Conservation (phyloP, 2,888 invertebrate species). For the Drosophila nigricruria region DNA sequence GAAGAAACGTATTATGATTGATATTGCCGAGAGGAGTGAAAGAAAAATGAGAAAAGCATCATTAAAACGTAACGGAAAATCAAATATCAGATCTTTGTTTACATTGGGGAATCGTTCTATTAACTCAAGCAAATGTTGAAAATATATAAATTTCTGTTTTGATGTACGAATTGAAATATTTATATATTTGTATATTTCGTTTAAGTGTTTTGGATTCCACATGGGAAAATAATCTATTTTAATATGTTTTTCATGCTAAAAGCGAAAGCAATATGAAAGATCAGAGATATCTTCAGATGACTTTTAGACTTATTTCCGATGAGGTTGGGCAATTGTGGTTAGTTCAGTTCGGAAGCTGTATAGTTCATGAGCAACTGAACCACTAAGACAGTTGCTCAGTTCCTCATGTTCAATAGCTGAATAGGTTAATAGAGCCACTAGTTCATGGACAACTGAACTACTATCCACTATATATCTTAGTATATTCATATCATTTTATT, state of each 20-base stretch:
- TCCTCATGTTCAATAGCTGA: background rate
- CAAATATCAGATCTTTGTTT: constrained; percentile 43
- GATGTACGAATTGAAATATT: constrained; percentile 45
- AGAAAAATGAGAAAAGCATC: constrained; percentile 6
- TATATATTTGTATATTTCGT: constrained; percentile 23
- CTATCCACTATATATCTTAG: too few species aligned
- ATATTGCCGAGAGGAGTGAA: constrained; percentile 11
- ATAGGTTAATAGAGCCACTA: background rate
- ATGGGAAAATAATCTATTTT: constrained; percentile 14
- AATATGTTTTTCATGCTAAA: constrained; percentile 19
- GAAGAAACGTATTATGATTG: constrained; percentile 17
- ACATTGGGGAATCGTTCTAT: constrained; percentile 16
- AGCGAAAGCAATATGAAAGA: background rate
- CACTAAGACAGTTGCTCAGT: too few species aligned
- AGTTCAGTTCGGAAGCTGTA: background rate
- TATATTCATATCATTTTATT: too few species aligned
- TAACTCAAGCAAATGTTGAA: constrained; percentile 21
- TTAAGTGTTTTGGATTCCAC: constrained; percentile 5
- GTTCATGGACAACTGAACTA: background rate
- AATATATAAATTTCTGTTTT: constrained; percentile 29
- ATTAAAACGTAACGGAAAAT: constrained; percentile 18
- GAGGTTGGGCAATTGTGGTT: background rate
- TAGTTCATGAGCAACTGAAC: background rate
- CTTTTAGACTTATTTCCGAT: background rate
- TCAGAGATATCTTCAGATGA: background rate